Conservation (phyloP, 2,113 vertebrate genomes). For the Microcebus tavaratra region DNA sequence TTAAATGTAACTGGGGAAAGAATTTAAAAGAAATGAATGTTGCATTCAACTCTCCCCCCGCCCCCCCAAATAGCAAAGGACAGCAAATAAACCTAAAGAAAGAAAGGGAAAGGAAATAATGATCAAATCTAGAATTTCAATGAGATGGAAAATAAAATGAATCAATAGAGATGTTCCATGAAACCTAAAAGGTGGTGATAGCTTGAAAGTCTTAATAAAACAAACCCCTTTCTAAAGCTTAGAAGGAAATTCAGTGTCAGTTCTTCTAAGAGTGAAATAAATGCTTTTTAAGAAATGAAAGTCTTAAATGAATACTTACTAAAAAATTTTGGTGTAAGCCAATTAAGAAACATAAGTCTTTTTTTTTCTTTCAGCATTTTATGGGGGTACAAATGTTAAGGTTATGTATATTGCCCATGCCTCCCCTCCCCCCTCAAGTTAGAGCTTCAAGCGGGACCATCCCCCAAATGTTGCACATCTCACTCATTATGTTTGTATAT, state of each 20-base stretch:
- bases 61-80: not conserved
- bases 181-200: not conserved
- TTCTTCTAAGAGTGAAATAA: not conserved
- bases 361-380: too few relatives aligned
- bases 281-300: not conserved
- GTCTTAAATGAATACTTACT: not conserved
- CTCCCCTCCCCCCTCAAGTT: too few relatives aligned
- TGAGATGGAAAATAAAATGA: not conserved
- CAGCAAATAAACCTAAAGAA: not conserved
- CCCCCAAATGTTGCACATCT: too few relatives aligned
- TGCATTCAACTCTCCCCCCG: not conserved
- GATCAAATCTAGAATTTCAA: not conserved
- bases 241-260: not conserved
- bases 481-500: too few relatives aligned
- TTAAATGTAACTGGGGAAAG: not conserved
- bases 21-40: not conserved
- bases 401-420: too few relatives aligned
- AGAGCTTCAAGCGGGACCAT: too few relatives aligned
- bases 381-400: too few relatives aligned
- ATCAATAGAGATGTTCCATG: not conserved
- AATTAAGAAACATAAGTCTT: not conserved
- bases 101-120: not conserved
- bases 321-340: not conserved
- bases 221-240: not conserved
- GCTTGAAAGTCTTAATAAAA: not conserved